Evolutionary conservation across 2,888 invertebrate genomes (phyloP).

Genomic region (Caenorhabditis sinica): DNA sequence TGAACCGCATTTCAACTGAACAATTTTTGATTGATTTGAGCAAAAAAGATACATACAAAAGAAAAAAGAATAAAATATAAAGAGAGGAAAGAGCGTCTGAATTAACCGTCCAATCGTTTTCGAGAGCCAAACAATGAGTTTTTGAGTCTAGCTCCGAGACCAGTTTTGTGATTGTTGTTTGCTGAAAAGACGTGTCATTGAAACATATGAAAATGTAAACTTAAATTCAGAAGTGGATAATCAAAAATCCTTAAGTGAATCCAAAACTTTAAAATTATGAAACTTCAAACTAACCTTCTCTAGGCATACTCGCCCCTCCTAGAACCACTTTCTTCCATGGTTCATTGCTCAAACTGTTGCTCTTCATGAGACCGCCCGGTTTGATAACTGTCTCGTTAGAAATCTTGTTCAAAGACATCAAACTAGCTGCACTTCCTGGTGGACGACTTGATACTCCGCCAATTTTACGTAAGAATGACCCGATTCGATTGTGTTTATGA

Average conservation of each 20-base stretch:
- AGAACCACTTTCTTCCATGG: conserved; percentile 81
- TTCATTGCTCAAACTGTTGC: conserved; percentile 81
- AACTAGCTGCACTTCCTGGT: conserved; percentile 78
- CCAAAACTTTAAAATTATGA: background rate
- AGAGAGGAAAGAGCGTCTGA: background rate
- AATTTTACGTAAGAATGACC: conserved; percentile 80
- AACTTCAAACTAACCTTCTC: conserved; percentile 51
- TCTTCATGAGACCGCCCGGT: conserved; percentile 78
- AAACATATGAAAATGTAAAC: too few relatives aligned
- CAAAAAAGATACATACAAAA: conserved; percentile 26
- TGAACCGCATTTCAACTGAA: conserved; percentile 57
- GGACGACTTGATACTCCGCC: conserved; percentile 74
- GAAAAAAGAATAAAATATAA: background rate
- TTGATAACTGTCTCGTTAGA: conserved; percentile 72
- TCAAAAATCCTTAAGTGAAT: too few relatives aligned
- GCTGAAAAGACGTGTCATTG: conserved; percentile 47
- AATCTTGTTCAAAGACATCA: conserved; percentile 81
- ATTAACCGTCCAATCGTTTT: conserved; percentile 74
- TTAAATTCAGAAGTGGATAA: too few relatives aligned
- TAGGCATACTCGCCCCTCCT: conserved; percentile 59
- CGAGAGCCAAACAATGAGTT: conserved; percentile 82
- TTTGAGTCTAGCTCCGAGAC: conserved; percentile 81
- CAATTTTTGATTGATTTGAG: conserved; percentile 34
- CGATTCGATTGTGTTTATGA: conserved; percentile 76
- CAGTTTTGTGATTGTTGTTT: conserved; percentile 69